These are phyloP conservation scores for Anas platyrhynchos DNA, from an alignment of 2,113 vertebrate species.

Conservation along the genomic window DNA sequence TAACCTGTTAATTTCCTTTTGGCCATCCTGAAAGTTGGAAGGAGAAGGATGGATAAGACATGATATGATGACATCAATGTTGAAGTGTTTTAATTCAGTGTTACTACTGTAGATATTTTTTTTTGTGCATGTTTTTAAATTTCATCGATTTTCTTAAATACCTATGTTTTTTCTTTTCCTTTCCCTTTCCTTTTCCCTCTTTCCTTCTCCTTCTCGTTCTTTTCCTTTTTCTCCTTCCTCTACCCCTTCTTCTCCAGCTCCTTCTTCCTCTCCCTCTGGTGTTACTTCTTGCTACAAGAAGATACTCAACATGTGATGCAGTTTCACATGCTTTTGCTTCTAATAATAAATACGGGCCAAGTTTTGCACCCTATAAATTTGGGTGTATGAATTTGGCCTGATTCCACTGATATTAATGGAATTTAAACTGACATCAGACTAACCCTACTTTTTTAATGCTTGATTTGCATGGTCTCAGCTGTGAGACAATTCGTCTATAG, in stretches of 20 bases:
- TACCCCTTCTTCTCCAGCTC: neutral
- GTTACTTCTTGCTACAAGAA: neutral
- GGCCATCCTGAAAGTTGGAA: neutral
- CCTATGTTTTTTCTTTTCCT: neutral
- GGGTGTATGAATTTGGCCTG: neutral
- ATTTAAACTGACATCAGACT: conserved; percentile 5
- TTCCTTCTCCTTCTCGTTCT: neutral
- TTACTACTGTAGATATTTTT: neutral
- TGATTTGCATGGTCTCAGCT: conserved; percentile 59
- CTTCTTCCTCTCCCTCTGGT: neutral
- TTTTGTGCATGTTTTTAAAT: neutral
- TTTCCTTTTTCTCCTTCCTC: neutral
- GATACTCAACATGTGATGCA: neutral
- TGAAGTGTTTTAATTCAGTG: neutral
- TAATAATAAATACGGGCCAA: neutral
- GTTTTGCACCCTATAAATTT: neutral
- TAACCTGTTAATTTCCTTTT: neutral
- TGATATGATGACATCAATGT: neutral
- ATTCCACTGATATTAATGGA: neutral
- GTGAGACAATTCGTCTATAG: conserved; percentile 26
- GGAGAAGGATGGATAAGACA: neutral
- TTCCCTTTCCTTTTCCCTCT: neutral
- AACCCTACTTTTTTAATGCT: conserved; percentile 43
- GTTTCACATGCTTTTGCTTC: neutral
- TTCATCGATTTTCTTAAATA: neutral